Percentiles rank a stretch among this genome's conserved stretches.
phyloP scores from a whole-genome alignment of 2,888 invertebrate species.

The Agapostemon virescens region DNA sequence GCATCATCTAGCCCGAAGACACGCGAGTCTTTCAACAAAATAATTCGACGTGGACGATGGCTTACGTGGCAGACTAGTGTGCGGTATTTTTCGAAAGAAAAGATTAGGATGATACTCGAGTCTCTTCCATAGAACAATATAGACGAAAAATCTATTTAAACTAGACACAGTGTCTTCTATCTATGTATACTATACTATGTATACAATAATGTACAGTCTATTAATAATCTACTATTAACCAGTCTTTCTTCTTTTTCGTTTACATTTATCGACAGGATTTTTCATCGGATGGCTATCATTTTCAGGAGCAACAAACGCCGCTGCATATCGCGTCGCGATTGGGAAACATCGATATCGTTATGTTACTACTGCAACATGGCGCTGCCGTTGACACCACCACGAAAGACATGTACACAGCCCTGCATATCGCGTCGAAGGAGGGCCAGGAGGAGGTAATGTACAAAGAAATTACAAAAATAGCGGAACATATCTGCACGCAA shows the following conservation, averaged over 20 bases:
- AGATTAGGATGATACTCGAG: neutral
- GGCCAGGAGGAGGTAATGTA: constrained; percentile 84
- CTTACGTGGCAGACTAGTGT: too few relatives aligned
- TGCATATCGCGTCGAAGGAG: constrained; percentile 98
- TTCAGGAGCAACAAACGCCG: constrained; percentile 95
- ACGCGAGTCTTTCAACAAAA: constrained; percentile 5
- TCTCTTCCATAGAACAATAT: neutral
- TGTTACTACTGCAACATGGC: constrained; percentile 95
- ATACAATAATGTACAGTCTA: constrained; percentile 60
- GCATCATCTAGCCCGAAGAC: constrained; percentile 39
- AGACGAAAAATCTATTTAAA: neutral
- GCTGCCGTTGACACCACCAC: constrained; percentile 94
- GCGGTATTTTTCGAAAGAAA: too few relatives aligned
- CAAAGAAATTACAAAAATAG: constrained; percentile 77
- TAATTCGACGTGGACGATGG: too few relatives aligned
- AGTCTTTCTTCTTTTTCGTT: constrained; percentile 56
- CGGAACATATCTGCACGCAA: constrained; percentile 75
- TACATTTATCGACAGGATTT: neutral
- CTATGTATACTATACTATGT: too few relatives aligned
- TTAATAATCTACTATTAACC: too few relatives aligned
- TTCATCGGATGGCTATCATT: neutral
- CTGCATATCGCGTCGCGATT: constrained; percentile 97
- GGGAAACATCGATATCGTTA: constrained; percentile 98
- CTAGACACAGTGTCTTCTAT: neutral
- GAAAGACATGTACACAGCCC: constrained; percentile 96